Conservation (phyloP, 2,888 invertebrate species). For the Rutpela maculata region DNA sequence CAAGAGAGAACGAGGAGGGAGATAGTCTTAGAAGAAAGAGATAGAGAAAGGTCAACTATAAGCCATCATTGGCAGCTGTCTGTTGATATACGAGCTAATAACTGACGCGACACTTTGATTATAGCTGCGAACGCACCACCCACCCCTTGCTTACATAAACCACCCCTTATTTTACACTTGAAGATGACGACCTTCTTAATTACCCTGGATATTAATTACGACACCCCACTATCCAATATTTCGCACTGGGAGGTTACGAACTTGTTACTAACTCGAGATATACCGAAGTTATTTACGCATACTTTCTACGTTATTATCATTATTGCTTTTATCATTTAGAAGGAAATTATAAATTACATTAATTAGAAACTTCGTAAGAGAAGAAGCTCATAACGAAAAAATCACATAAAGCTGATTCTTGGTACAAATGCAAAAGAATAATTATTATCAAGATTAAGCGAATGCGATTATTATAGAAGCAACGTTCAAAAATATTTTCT, state of each 20-base stretch:
- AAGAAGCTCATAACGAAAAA: too few relatives aligned
- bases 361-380: too few relatives aligned
- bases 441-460: too few relatives aligned
- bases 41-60: conserved; percentile 65
- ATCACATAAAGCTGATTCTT: too few relatives aligned
- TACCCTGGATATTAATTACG: conserved; percentile 50
- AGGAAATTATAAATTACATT: too few relatives aligned
- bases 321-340: too few relatives aligned
- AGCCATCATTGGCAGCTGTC: conserved; percentile 75
- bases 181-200: conserved; percentile 55
- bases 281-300: neutral
- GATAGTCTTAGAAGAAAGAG: conserved; percentile 44
- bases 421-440: too few relatives aligned
- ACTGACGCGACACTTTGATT: conserved; percentile 71
- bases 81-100: conserved; percentile 75
- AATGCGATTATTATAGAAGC: too few relatives aligned
- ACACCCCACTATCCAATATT: conserved; percentile 47
- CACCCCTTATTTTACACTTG: conserved; percentile 47
- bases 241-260: neutral
- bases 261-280: neutral
- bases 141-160: conserved; percentile 46
- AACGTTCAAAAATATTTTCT: too few relatives aligned
- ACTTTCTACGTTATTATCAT: neutral
- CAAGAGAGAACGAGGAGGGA: conserved; percentile 41
- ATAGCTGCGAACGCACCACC: conserved; percentile 50